Percentiles rank a stretch among this genome's conserved stretches.
Conservation (phyloP, 2,888 invertebrate genomes). For the Amphiduros pacificus region DNA sequence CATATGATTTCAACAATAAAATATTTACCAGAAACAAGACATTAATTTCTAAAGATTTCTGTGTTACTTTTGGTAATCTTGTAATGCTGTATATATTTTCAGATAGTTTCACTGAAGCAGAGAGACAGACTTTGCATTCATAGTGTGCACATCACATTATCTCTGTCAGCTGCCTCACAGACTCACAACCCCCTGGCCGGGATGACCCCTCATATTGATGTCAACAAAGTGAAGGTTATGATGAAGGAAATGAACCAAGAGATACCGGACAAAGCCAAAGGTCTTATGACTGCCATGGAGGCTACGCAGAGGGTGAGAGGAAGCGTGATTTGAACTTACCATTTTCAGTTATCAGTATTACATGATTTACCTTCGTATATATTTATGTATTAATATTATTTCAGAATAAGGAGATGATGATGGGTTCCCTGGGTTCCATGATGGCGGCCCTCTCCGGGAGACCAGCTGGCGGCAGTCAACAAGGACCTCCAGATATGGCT, state of each 20-base stretch:
- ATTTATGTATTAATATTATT: constrained; percentile 4
- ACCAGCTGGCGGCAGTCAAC: background rate
- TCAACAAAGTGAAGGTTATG: constrained; percentile 9
- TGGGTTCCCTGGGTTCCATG: background rate
- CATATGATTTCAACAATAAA: no score
- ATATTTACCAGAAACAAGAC: background rate
- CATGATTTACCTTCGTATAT: no score
- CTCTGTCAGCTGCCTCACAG: background rate
- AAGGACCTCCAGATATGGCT: constrained; percentile 2
- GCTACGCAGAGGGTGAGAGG: constrained; percentile 8
- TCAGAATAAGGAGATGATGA: background rate
- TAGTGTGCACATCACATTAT: constrained; percentile 10
- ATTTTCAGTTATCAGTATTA: no score
- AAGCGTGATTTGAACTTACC: no score
- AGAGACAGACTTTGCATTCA: constrained; percentile 3
- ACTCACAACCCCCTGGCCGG: background rate
- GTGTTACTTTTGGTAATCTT: background rate
- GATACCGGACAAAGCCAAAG: constrained; percentile 9
- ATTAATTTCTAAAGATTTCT: background rate
- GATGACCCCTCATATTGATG: constrained; percentile 5
- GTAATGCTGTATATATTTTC: background rate
- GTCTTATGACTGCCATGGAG: constrained; percentile 8
- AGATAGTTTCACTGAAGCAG: constrained; percentile 10
- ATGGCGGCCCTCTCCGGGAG: background rate
- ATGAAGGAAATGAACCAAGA: constrained; percentile 7